A percentile compares a stretch with the other conserved stretches of the same genome.
Evolutionary conservation across 2,888 invertebrate genomes (phyloP).

Genomic region (Patella caerulea): DNA sequence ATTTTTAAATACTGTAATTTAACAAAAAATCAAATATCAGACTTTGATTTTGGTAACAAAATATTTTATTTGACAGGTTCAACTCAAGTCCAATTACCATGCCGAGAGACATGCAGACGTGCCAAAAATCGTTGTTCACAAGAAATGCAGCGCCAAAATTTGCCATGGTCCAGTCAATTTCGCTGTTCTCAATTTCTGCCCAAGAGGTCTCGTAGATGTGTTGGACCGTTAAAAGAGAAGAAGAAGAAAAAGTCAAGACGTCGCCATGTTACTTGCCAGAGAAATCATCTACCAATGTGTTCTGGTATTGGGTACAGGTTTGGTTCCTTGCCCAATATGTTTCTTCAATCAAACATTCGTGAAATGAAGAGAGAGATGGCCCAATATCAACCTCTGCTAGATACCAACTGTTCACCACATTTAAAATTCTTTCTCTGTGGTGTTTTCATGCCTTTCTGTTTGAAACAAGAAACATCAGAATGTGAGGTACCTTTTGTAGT

Average conservation of each 20-base stretch:
- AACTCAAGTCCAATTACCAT: slow-evolving; percentile 39
- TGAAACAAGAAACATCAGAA: slow-evolving; percentile 23
- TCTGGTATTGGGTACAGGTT: slow-evolving; percentile 41
- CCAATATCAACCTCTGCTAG: slow-evolving; percentile 46
- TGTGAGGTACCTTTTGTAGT: slow-evolving; percentile 43
- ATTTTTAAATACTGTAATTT: no score
- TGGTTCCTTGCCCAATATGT: slow-evolving; percentile 60
- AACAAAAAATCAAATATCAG: no score
- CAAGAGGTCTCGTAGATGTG: slow-evolving; percentile 27
- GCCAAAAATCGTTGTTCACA: slow-evolving; percentile 44
- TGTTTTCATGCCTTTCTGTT: slow-evolving; percentile 55
- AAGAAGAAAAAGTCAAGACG: slow-evolving; percentile 32
- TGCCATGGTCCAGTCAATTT: slow-evolving; percentile 45
- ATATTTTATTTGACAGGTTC: neutral
- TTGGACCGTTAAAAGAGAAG: slow-evolving; percentile 35
- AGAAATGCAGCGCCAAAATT: slow-evolving; percentile 37
- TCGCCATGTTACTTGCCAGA: slow-evolving; percentile 43
- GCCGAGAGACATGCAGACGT: slow-evolving; percentile 51
- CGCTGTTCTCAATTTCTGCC: slow-evolving; percentile 31
- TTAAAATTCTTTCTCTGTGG: slow-evolving; percentile 56
- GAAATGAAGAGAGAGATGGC: slow-evolving; percentile 48
- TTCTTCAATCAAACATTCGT: slow-evolving; percentile 46
- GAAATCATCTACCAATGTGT: slow-evolving; percentile 51
- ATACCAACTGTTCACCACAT: slow-evolving; percentile 46
- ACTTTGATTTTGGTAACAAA: no score